Conservation (phyloP, 2,888 invertebrate genomes). For the Corythucha ciliata region DNA sequence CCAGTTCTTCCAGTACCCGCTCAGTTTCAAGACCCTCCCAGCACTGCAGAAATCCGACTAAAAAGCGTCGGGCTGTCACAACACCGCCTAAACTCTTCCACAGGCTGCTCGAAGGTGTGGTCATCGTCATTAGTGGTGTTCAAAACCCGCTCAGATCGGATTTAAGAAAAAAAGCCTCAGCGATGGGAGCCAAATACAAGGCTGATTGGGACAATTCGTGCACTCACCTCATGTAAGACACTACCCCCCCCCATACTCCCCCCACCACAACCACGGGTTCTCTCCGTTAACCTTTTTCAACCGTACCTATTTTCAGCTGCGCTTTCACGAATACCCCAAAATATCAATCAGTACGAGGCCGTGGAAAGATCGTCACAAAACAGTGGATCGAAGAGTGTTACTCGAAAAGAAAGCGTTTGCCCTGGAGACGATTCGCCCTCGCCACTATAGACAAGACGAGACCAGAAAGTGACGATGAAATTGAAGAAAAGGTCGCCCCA, state of each 20-base stretch:
- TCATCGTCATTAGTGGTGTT: conserved; percentile 77
- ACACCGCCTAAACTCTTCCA: conserved; percentile 45
- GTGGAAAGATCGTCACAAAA: conserved; percentile 55
- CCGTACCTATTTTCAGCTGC: conserved; percentile 54
- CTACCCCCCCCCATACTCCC: not conserved
- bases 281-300: not conserved
- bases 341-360: conserved; percentile 58
- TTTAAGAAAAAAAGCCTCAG: conserved; percentile 56
- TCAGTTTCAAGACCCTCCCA: too few species aligned
- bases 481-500: conserved; percentile 42
- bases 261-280: not conserved
- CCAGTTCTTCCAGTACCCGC: too few species aligned
- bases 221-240: conserved; percentile 72
- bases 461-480: conserved; percentile 49
- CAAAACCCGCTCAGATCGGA: conserved; percentile 64
- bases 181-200: conserved; percentile 69
- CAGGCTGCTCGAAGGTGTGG: conserved; percentile 54
- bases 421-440: conserved; percentile 54
- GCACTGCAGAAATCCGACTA: too few species aligned
- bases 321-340: conserved; percentile 85
- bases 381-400: conserved; percentile 65
- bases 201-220: conserved; percentile 62
- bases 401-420: conserved; percentile 50
- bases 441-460: conserved; percentile 44
- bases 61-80: not conserved